Evolutionary conservation across 2,888 invertebrate genomes (phyloP), one percentile per base, ranked within the genome.

Genomic region (Anorthoa munda): DNA sequence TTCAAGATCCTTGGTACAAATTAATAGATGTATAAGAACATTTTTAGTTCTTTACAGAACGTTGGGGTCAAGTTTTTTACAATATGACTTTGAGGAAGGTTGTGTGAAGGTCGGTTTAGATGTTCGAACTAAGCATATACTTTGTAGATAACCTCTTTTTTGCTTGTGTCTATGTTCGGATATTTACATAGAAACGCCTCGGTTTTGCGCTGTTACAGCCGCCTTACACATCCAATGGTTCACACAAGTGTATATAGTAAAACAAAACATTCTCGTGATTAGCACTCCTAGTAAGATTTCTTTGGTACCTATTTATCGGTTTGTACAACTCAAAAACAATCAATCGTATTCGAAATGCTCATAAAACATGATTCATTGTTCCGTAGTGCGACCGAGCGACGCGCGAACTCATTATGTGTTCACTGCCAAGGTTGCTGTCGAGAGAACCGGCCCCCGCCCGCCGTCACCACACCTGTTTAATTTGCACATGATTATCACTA

Each of bases 341-440:
- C 48, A 79, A 55, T 63, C 66, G 17, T 59, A 50, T 31, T 17
- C 26, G 59, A 66, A 70, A 76, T 70, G 18, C 51, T 59, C 21
- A 17, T 64, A 70, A 64, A 70, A 58, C 66, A 66, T 80, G 78
- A 77, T 12, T 67, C 67, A 80, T 82, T 77, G 65, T 61, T 68
- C 26, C 45, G 15, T 26, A 65, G 15, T 1, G 48, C 18, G 56
- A 50, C 39, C 48, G 55, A 26, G 53, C 26, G 66, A 48, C 55
- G 58, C 48, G 15, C 64, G 12, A 65, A 31, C 50, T 82, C 64
- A 26, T 67, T 79, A 72, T 68, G 21, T 70, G 66, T 73, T 73
- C 79, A 82, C 46, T 70, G 73, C 70, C 70, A 81, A 73, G 79
- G 83, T n/a, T 64, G 53, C 17, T 17, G 64, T 45, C 58, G 53